Conservation (phyloP, 2,888 invertebrate species). For the Matsumyia berberina region DNA sequence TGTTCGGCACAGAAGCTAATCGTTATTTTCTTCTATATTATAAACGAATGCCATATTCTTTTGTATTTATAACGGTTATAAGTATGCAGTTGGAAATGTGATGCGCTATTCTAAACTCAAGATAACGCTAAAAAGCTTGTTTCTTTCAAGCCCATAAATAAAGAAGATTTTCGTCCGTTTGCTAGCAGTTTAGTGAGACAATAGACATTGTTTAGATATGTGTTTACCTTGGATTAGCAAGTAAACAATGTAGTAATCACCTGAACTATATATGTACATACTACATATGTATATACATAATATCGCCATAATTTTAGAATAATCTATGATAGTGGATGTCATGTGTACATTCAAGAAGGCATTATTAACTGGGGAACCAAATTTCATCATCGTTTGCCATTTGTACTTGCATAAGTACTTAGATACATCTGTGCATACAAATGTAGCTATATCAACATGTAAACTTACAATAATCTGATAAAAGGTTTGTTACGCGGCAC, state of each 20-base stretch:
- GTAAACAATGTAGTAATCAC: no score
- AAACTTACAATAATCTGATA: no score
- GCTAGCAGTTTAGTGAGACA: background rate
- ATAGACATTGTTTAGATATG: background rate
- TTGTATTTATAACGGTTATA: no score
- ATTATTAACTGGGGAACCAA: background rate
- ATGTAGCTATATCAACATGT: no score
- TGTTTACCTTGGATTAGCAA: slow-evolving; percentile 2
- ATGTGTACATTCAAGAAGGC: no score
- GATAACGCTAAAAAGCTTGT: background rate
- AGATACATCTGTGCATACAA: no score
- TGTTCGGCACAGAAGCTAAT: background rate
- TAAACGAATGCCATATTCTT: background rate
- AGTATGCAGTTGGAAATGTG: no score
- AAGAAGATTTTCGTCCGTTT: background rate
- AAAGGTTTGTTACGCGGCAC: no score
- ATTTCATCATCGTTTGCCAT: background rate
- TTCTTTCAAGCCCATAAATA: slow-evolving; percentile 19
- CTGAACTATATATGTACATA: no score
- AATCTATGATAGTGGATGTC: background rate
- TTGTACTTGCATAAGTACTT: background rate
- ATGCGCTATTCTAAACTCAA: background rate
- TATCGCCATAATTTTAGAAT: background rate
- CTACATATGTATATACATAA: background rate
- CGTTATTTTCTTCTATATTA: background rate